A percentile compares a stretch with the other conserved stretches of the same genome.
Conservation (phyloP, 1,140 invertebrate species). For the Andrena cerasifolii region DNA sequence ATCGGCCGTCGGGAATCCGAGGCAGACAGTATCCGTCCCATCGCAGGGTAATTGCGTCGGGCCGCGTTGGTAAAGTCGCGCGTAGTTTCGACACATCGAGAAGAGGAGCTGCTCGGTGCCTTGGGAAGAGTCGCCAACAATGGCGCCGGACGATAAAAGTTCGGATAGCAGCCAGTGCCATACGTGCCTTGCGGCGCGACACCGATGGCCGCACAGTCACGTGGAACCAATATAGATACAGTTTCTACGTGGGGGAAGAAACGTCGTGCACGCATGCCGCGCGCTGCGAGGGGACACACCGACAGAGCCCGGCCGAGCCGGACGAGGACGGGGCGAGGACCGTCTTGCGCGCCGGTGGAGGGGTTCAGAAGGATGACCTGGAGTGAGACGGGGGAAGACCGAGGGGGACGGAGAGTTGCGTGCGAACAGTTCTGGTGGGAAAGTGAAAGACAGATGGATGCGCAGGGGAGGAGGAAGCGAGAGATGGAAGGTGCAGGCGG, state of each 20-base stretch:
- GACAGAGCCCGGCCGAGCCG: not conserved
- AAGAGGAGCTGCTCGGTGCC: not conserved
- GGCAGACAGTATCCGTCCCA: too few relatives aligned
- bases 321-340: slow-evolving; percentile 5
- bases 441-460: not conserved
- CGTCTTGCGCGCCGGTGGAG: not conserved
- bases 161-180: slow-evolving; percentile 37
- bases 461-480: not conserved
- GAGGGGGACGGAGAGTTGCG: not conserved
- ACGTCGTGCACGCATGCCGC: slow-evolving; percentile 15
- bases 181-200: slow-evolving; percentile 70
- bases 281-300: slow-evolving; percentile 6
- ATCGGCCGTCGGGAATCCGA: not conserved
- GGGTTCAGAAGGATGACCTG: slow-evolving; percentile 44
- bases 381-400: slow-evolving; percentile 29
- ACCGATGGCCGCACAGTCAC: slow-evolving; percentile 73
- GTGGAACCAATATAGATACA: slow-evolving; percentile 56
- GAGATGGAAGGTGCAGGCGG: not conserved
- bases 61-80: not conserved
- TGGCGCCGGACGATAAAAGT: slow-evolving; percentile 52
- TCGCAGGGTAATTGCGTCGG: not conserved
- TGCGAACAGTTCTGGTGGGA: too few relatives aligned
- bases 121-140: slow-evolving; percentile 27
- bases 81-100: slow-evolving; percentile 13
- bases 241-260: slow-evolving; percentile 20